These are phyloP conservation scores for Scyliorhinus canicula DNA, from an alignment of 2,797 vertebrate species.

Conservation along the genomic window DNA sequence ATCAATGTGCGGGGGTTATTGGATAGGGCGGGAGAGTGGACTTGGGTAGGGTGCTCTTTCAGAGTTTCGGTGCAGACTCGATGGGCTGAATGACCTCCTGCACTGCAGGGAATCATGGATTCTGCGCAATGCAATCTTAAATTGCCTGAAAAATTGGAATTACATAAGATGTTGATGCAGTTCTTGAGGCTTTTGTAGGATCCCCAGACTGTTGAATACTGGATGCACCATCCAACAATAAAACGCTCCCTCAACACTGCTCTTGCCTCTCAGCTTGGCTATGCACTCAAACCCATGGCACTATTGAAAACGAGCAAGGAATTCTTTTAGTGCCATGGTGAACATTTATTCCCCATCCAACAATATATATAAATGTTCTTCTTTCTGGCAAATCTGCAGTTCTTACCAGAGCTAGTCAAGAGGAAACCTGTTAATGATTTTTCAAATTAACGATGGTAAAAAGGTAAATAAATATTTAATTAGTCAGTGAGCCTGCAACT, in stretches of 20 bases:
- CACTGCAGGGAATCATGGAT: too few relatives aligned
- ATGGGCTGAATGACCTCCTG: too few relatives aligned
- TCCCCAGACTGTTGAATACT: not conserved
- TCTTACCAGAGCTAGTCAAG: not conserved
- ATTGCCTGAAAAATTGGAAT: not conserved
- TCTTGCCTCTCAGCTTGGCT: not conserved
- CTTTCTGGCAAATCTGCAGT: not conserved
- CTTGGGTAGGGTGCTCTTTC: too few relatives aligned
- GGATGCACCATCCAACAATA: not conserved
- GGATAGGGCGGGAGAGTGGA: too few relatives aligned
- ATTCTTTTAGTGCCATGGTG: not conserved
- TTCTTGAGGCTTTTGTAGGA: not conserved
- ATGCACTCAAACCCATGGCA: not conserved
- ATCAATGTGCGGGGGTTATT: too few relatives aligned
- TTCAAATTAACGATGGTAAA: not conserved
- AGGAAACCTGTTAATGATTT: not conserved
- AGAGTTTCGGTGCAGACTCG: too few relatives aligned
- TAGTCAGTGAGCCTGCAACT: not conserved
- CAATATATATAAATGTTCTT: too few relatives aligned
- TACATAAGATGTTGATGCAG: not conserved
- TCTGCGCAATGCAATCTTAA: too few relatives aligned
- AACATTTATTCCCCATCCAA: not conserved
- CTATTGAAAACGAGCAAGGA: not conserved
- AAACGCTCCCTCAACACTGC: not conserved
- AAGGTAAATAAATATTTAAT: not conserved